A percentile compares a stretch with the other conserved stretches of the same genome.
Conservation (phyloP, 1,140 invertebrate genomes). For the Galleria mellonella region DNA sequence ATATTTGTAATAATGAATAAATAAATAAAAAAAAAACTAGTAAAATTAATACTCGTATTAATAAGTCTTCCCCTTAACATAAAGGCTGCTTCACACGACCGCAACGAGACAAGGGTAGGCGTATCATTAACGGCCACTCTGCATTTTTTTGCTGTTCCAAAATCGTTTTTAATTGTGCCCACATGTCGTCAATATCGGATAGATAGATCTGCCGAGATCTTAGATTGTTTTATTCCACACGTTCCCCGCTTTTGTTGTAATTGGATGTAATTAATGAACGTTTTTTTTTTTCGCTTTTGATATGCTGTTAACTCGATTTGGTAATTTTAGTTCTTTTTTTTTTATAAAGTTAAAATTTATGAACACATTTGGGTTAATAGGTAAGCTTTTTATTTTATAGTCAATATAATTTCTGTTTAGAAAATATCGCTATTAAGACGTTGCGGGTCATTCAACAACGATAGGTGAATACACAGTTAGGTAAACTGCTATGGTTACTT, state of each 20-base stretch:
- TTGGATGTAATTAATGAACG: constrained; percentile 21
- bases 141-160: constrained; percentile 22
- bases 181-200: constrained; percentile 42
- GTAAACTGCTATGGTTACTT: no score
- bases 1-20: neutral
- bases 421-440: no score
- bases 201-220: constrained; percentile 32
- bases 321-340: no score
- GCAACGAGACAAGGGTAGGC: constrained; percentile 20
- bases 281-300: constrained; percentile 5
- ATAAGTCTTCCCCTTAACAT: constrained; percentile 25
- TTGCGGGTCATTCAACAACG: no score
- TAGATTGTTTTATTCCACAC: constrained; percentile 22
- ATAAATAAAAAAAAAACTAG: neutral
- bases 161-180: constrained; percentile 43
- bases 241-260: constrained; percentile 13
- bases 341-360: no score
- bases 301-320: neutral
- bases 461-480: no score
- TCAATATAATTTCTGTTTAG: no score
- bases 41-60: neutral
- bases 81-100: constrained; percentile 28
- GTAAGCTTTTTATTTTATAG: no score
- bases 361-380: no score
- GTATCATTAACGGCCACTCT: constrained; percentile 16